A percentile compares a stretch with the other conserved stretches of the same genome.
Evolutionary conservation across 2,113 vertebrate species (phyloP).

Genomic region (Dinomys branickii): DNA sequence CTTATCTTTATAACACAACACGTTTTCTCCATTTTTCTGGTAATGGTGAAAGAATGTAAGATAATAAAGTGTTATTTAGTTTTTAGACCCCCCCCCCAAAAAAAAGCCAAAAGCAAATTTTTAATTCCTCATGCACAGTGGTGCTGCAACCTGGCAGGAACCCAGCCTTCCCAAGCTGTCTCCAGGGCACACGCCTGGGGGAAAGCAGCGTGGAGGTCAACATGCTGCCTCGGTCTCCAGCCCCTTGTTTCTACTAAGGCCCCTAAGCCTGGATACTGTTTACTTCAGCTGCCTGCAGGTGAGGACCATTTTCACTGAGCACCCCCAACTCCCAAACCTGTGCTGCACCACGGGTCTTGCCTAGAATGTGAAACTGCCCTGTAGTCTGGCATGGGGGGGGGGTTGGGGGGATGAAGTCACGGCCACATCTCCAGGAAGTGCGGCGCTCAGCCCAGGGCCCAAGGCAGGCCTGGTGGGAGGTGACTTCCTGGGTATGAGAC

Average conservation of each 20-base stretch:
- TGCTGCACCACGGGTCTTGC: neutral
- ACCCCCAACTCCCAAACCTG: neutral
- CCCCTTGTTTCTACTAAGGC: neutral
- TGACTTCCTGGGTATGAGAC: neutral
- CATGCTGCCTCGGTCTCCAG: neutral
- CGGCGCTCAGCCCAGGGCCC: neutral
- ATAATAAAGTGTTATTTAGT: neutral
- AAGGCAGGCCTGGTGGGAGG: neutral
- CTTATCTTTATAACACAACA: neutral
- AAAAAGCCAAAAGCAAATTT: neutral
- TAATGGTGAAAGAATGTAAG: neutral
- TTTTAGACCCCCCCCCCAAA: neutral
- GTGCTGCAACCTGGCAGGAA: neutral
- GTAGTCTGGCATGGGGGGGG: neutral
- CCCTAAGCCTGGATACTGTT: neutral
- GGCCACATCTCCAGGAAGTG: neutral
- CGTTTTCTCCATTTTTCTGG: neutral
- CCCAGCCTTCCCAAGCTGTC: neutral
- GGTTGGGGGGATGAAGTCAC: neutral
- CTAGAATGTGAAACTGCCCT: neutral
- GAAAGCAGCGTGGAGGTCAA: neutral
- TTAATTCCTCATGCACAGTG: neutral
- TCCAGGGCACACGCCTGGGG: neutral
- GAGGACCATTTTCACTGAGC: neutral
- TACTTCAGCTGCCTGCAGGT: neutral